phyloP scores from a whole-genome alignment of 2,888 invertebrate species.

The Synanthedon andrenaeformis region DNA sequence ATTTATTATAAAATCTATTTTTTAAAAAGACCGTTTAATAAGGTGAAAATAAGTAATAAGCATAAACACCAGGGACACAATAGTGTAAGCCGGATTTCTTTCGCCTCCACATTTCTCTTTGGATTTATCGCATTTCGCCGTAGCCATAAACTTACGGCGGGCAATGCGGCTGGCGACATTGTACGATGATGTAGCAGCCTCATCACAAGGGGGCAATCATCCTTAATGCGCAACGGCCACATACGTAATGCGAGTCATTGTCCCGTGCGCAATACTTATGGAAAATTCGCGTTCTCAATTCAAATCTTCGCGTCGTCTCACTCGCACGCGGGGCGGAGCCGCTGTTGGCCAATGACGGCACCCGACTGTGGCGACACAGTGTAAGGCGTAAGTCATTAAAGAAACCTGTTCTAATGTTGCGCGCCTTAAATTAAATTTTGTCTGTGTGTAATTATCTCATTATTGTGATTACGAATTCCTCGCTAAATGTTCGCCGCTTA shows the following conservation, averaged over 20 bases:
- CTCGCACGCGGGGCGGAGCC: constrained; percentile 68
- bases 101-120: constrained; percentile 57
- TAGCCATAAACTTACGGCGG: constrained; percentile 52
- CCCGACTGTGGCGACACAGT: constrained; percentile 64
- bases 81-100: constrained; percentile 59
- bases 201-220: constrained; percentile 70
- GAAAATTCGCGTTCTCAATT: constrained; percentile 71
- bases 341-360: constrained; percentile 64
- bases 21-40: constrained; percentile 44
- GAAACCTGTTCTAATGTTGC: constrained; percentile 71
- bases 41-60: constrained; percentile 65
- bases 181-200: constrained; percentile 65
- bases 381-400: constrained; percentile 70
- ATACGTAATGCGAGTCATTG: constrained; percentile 71
- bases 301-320: constrained; percentile 68
- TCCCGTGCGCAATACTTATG: constrained; percentile 69
- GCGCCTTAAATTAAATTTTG: constrained; percentile 71
- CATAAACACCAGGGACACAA: constrained; percentile 59
- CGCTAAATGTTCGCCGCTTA: constrained; percentile 63
- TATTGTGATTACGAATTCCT: constrained; percentile 69
- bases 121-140: constrained; percentile 64
- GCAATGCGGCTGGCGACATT: constrained; percentile 60
- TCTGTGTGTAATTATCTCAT: constrained; percentile 71
- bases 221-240: constrained; percentile 68
- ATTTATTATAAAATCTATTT: constrained; percentile 38